phyloP scores from a whole-genome alignment of 2,797 vertebrate species.

The Chiroxiphia lanceolata region DNA sequence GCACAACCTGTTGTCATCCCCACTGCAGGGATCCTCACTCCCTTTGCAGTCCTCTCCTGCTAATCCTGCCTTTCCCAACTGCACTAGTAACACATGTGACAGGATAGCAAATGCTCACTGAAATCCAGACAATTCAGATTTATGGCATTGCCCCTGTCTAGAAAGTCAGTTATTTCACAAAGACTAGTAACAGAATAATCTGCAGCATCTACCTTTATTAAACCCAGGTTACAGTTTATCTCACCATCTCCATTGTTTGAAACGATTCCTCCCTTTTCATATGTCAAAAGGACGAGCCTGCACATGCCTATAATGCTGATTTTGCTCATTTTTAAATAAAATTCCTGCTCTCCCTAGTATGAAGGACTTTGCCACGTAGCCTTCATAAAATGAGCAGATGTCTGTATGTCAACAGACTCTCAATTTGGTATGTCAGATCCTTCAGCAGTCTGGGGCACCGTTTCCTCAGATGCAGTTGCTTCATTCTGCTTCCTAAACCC shows the following conservation, averaged over 20 bases:
- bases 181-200: neutral
- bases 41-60: neutral
- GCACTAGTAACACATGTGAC: neutral
- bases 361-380: neutral
- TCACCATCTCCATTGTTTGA: neutral
- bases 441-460: neutral
- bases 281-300: neutral
- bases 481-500: neutral
- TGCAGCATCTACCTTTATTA: neutral
- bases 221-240: neutral
- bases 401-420: neutral
- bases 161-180: neutral
- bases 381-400: neutral
- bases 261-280: neutral
- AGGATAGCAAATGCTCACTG: neutral
- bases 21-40: neutral
- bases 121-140: constrained; percentile 2
- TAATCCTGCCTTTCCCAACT: neutral
- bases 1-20: neutral
- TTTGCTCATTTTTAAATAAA: neutral
- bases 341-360: neutral
- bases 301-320: neutral
- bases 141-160: neutral
- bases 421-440: neutral
- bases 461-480: neutral